Evolutionary conservation across 2,888 invertebrate species (phyloP).

Genomic region (Rotaria magnacalcarata): DNA sequence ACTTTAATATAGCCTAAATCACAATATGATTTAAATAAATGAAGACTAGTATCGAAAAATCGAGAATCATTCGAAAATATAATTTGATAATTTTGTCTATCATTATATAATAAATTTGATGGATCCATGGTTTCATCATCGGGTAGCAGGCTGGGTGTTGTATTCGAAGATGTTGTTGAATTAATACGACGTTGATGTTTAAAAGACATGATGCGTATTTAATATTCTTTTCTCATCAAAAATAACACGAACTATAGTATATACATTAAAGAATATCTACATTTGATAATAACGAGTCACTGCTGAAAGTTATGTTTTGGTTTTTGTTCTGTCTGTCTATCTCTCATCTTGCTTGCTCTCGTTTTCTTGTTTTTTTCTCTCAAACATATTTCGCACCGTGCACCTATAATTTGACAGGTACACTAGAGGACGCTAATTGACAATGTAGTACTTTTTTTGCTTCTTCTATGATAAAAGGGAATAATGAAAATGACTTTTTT

Average conservation of each 20-base stretch:
- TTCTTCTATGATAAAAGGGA: neutral
- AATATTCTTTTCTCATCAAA: neutral
- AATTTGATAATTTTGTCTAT: neutral
- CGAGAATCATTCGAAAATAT: slow-evolving; percentile 9
- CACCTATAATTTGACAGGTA: neutral
- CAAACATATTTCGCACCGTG: neutral
- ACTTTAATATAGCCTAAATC: neutral
- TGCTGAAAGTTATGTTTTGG: neutral
- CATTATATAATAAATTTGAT: neutral
- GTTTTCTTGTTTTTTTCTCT: neutral
- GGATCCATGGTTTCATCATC: neutral
- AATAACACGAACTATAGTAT: neutral
- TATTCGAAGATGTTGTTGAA: neutral
- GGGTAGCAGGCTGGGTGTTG: neutral
- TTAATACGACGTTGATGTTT: neutral
- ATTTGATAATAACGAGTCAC: neutral
- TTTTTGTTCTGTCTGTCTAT: neutral
- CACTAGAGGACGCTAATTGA: slow-evolving; percentile 1
- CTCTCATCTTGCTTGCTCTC: neutral
- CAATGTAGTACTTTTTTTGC: neutral
- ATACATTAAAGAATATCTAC: neutral
- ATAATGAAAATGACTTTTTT: neutral
- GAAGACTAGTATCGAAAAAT: neutral
- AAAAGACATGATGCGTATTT: neutral
- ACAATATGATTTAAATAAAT: neutral